Evolutionary conservation across 2,113 vertebrate genomes (phyloP).

Genomic region (Salvator merianae): DNA sequence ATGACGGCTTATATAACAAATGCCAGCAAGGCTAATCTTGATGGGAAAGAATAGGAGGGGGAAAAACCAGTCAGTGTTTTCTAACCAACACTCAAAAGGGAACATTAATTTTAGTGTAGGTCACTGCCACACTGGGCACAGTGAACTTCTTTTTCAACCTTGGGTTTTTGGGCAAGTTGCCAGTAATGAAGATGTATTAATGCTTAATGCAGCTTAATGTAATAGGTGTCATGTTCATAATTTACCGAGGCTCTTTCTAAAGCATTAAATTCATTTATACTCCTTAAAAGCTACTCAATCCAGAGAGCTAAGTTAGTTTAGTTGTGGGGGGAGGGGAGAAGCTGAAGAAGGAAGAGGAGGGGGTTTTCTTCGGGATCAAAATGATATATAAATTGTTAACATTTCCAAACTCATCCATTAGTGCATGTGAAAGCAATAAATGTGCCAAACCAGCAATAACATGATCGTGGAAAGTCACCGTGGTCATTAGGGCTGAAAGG

Average conservation of each 20-base stretch:
- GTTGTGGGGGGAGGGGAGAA: conserved; percentile 30
- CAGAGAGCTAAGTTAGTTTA: conserved; percentile 89
- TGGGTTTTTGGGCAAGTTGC: conserved; percentile 93
- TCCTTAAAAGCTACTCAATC: conserved; percentile 99
- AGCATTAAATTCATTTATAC: conserved; percentile 99
- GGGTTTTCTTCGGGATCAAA: conserved; percentile 89
- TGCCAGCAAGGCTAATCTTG: conserved; percentile 43
- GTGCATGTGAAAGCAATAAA: conserved; percentile 92
- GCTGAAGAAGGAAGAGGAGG: conserved; percentile 32
- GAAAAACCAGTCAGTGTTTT: conserved; percentile 27
- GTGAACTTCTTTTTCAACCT: conserved; percentile 95
- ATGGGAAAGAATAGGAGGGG: conserved; percentile 20
- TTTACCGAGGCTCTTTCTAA: conserved; percentile 99
- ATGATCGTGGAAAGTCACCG: conserved; percentile 81
- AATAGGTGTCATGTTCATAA: conserved; percentile 99
- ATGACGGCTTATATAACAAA: conserved; percentile 41
- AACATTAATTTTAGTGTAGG: conserved; percentile 70
- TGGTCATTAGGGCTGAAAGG: conserved; percentile 85
- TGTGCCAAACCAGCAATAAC: conserved; percentile 86
- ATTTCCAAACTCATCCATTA: conserved; percentile 99
- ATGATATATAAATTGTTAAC: conserved; percentile 99
- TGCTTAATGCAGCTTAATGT: conserved; percentile 99
- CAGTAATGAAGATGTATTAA: conserved; percentile 99
- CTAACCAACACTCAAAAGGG: conserved; percentile 53
- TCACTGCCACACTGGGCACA: conserved; percentile 71